Percentiles rank a stretch among this genome's conserved stretches.
These are phyloP conservation scores for Cremastobaeus sp. DNA, from an alignment of 2,888 invertebrate genomes.

Conservation along the genomic window DNA sequence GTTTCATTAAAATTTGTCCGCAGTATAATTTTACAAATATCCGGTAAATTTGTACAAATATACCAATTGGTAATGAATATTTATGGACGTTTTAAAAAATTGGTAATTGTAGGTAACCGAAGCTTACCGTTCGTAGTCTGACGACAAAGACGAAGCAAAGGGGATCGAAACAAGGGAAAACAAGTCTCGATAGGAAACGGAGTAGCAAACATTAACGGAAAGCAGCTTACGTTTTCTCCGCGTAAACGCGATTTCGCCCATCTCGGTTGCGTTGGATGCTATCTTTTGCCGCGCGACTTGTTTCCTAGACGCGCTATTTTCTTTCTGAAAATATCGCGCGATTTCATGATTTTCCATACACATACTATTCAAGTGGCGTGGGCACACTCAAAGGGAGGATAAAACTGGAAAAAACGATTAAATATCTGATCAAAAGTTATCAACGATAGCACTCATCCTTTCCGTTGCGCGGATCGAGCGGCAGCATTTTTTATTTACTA, in stretches of 20 bases:
- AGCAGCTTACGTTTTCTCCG: constrained; percentile 48
- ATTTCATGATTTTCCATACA: constrained; percentile 36
- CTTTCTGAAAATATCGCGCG: constrained; percentile 27
- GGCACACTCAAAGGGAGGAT: not conserved
- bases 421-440: constrained; percentile 43
- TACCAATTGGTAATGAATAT: too few species aligned
- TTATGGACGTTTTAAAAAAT: too few species aligned
- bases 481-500: too few species aligned
- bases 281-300: constrained; percentile 10
- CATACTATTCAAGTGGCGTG: constrained; percentile 9
- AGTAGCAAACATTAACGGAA: constrained; percentile 54
- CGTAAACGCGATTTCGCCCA: constrained; percentile 39
- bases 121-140: constrained; percentile 8
- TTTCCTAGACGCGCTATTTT: constrained; percentile 43
- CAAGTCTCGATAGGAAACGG: constrained; percentile 55
- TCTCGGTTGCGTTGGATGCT: constrained; percentile 17
- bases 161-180: constrained; percentile 49
- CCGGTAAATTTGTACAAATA: too few species aligned
- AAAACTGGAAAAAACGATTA: constrained; percentile 20
- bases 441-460: constrained; percentile 20
- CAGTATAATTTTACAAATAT: too few species aligned
- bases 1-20: too few species aligned
- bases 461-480: too few species aligned
- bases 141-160: constrained; percentile 51
- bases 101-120: too few species aligned